Conservation (phyloP, 2,888 invertebrate species). For the Ectemnius lituratus region DNA sequence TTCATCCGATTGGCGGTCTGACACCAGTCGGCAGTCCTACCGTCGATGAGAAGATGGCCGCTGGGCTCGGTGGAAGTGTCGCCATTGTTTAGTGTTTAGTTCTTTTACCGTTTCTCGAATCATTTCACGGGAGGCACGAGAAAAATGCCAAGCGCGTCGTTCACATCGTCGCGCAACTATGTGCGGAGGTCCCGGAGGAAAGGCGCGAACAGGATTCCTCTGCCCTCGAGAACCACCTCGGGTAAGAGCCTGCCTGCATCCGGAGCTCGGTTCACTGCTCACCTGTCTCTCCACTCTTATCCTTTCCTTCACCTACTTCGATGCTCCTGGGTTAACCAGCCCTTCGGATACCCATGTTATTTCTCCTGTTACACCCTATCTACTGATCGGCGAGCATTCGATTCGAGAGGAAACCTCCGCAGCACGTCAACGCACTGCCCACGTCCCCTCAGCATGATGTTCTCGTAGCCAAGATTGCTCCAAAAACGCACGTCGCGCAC, state of each 20-base stretch:
- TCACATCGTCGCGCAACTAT: constrained; percentile 94
- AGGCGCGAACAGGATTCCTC: constrained; percentile 91
- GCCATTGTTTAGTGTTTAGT: constrained; percentile 87
- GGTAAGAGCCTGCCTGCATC: constrained; percentile 79
- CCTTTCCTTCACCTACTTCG: constrained; percentile 46
- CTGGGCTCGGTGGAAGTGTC: constrained; percentile 88
- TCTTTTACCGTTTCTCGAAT: constrained; percentile 61
- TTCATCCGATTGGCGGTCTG: constrained; percentile 64
- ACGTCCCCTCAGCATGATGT: constrained; percentile 26
- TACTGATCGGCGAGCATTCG: background rate
- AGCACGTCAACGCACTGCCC: constrained; percentile 24
- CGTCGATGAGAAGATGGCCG: constrained; percentile 90
- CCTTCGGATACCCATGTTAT: background rate
- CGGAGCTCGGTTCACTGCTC: constrained; percentile 59
- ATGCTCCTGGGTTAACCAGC: constrained; percentile 28
- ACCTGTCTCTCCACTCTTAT: constrained; percentile 54
- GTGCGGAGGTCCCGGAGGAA: constrained; percentile 94
- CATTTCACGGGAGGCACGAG: constrained; percentile 58
- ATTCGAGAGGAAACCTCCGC: background rate
- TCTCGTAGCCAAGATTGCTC: constrained; percentile 24
- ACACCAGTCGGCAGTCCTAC: constrained; percentile 71
- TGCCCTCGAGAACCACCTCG: constrained; percentile 89
- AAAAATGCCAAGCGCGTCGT: constrained; percentile 97
- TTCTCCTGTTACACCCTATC: constrained; percentile 7
- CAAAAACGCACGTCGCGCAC: constrained; percentile 34